Conservation (phyloP, 2,113 vertebrate species). For the Garra rufa region DNA sequence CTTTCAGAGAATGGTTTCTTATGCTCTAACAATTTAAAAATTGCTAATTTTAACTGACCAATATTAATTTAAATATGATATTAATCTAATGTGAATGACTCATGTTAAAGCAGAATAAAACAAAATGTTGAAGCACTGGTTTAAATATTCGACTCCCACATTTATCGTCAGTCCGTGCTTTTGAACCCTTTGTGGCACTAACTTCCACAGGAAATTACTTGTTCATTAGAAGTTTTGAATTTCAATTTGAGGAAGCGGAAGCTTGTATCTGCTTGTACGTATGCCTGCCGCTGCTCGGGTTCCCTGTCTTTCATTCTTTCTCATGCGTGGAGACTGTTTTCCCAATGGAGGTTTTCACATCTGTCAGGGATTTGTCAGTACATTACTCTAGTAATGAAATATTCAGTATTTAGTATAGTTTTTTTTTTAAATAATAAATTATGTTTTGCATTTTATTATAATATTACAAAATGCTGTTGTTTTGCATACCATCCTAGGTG, state of each 20-base stretch:
- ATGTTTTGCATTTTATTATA: neutral
- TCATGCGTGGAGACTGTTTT: constrained; percentile 1
- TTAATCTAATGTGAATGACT: constrained; percentile 11
- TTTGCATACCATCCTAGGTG: no score
- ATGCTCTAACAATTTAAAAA: neutral
- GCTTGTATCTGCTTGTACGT: constrained; percentile 29
- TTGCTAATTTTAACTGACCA: neutral
- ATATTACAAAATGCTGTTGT: neutral
- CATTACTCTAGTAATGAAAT: neutral
- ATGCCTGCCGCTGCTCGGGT: constrained; percentile 3
- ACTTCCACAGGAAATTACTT: constrained; percentile 42
- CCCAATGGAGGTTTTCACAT: neutral
- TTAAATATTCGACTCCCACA: neutral
- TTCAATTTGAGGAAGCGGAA: constrained; percentile 54
- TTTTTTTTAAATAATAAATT: no score
- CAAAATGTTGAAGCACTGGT: neutral
- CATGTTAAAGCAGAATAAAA: no score
- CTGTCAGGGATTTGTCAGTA: neutral
- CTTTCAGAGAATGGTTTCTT: neutral
- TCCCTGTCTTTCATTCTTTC: constrained; percentile 23
- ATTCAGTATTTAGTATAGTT: neutral
- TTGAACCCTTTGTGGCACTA: constrained; percentile 44
- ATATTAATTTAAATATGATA: neutral
- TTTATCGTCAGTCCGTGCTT: neutral
- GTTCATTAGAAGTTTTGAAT: constrained; percentile 22